Conservation (phyloP, 2,888 invertebrate species). For the Tachina lurida region DNA sequence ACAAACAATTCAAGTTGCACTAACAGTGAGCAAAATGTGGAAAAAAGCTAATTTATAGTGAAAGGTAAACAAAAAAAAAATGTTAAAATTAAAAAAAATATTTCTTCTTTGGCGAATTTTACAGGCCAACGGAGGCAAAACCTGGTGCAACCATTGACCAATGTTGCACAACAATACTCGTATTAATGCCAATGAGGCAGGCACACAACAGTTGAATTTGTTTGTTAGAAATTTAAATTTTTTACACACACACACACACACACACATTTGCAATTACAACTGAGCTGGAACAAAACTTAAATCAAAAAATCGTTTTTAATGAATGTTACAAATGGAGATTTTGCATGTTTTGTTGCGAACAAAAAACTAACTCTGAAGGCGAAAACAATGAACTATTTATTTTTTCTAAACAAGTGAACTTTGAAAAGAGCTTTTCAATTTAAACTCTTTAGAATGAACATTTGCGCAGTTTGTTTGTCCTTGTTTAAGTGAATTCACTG, state of each 20-base stretch:
- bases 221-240: conserved; percentile 44
- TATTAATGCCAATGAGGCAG: conserved; percentile 24
- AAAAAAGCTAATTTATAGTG: conserved; percentile 66
- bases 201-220: conserved; percentile 18
- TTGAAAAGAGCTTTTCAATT: not conserved
- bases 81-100: not conserved
- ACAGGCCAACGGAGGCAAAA: conserved; percentile 55
- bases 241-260: not conserved
- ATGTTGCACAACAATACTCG: conserved; percentile 53
- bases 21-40: conserved; percentile 49
- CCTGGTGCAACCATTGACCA: conserved; percentile 56
- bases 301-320: conserved; percentile 52
- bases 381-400: not conserved
- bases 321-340: conserved; percentile 48
- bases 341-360: conserved; percentile 11
- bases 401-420: not conserved
- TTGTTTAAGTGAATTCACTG: not conserved
- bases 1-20: conserved; percentile 37
- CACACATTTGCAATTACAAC: conserved; percentile 8
- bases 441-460: not conserved
- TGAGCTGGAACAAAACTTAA: conserved; percentile 43
- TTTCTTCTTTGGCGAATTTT: conserved; percentile 30
- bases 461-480: not conserved
- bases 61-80: conserved; percentile 61
- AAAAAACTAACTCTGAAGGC: not conserved